phyloP scores from a whole-genome alignment of 1,140 invertebrate species.

The Zophobas atratus region DNA sequence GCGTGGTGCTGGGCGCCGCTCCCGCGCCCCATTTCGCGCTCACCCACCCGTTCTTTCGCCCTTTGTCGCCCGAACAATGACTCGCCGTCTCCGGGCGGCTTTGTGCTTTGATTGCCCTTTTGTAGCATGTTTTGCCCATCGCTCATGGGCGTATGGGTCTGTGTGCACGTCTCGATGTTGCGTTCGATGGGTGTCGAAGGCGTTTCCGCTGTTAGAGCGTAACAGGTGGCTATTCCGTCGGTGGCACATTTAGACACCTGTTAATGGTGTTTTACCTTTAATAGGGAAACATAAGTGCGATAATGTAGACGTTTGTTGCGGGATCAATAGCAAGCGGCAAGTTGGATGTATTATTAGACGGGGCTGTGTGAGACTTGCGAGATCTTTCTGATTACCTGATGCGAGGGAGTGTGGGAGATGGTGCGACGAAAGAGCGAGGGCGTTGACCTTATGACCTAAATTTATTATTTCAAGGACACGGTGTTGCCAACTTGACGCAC shows the following conservation, averaged over 20 bases:
- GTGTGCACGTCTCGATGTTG: too few species aligned
- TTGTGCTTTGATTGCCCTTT: too few species aligned
- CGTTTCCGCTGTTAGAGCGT: slow-evolving; percentile 32
- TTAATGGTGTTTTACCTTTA: slow-evolving; percentile 32
- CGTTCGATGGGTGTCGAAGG: not conserved
- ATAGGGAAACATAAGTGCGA: slow-evolving; percentile 18
- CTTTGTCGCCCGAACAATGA: not conserved
- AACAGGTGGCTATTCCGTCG: slow-evolving; percentile 47
- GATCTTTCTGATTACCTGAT: slow-evolving; percentile 26
- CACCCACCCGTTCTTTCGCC: slow-evolving; percentile 22
- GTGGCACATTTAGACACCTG: slow-evolving; percentile 42
- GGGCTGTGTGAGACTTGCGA: not conserved
- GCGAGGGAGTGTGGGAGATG: not conserved
- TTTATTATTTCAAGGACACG: slow-evolving; percentile 34
- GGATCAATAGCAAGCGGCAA: slow-evolving; percentile 4
- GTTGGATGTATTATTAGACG: not conserved
- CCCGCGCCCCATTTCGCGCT: slow-evolving; percentile 16
- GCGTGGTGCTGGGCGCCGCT: slow-evolving; percentile 52
- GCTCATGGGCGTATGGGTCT: not conserved
- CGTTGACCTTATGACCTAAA: slow-evolving; percentile 28
- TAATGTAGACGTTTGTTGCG: not conserved
- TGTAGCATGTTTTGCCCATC: not conserved
- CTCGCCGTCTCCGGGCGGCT: not conserved
- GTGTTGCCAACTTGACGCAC: slow-evolving; percentile 1
- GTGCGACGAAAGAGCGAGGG: slow-evolving; percentile 14